Evolutionary conservation across 2,113 vertebrate species (phyloP).

Genomic region (Jacana jacana): DNA sequence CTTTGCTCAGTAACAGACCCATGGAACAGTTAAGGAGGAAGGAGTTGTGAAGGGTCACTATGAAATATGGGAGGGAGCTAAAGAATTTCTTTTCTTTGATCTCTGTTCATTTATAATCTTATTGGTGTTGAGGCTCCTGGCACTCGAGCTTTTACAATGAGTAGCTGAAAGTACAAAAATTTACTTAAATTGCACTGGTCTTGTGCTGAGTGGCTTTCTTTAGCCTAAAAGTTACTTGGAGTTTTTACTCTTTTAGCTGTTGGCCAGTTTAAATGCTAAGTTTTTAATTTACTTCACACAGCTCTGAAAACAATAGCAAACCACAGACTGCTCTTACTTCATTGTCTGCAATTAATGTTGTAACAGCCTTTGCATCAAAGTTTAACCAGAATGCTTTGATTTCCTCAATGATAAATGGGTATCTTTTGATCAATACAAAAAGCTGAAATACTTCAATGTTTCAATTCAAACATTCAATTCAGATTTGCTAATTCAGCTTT

Average conservation of each 20-base stretch:
- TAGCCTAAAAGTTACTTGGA: neutral
- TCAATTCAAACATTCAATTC: neutral
- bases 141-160: neutral
- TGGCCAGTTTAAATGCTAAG: conserved; percentile 32
- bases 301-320: conserved; percentile 44
- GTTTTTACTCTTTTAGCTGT: conserved; percentile 1
- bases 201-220: neutral
- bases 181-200: neutral
- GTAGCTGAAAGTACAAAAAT: neutral
- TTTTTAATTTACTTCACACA: conserved; percentile 32
- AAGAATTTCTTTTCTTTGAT: conserved; percentile 45
- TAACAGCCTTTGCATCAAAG: conserved; percentile 37
- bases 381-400: conserved; percentile 52
- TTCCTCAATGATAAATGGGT: conserved; percentile 26
- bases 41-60: conserved; percentile 5
- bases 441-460: conserved; percentile 13
- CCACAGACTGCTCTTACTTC: conserved; percentile 32
- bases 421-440: neutral
- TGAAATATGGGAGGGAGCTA: conserved; percentile 47
- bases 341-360: conserved; percentile 50
- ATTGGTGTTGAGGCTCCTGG: neutral
- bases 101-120: conserved; percentile 40
- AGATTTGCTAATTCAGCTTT: neutral
- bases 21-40: neutral
- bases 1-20: neutral